These are phyloP conservation scores for Epinephelus malabaricus DNA, from an alignment of 2,797 vertebrate genomes.

Conservation along the genomic window DNA sequence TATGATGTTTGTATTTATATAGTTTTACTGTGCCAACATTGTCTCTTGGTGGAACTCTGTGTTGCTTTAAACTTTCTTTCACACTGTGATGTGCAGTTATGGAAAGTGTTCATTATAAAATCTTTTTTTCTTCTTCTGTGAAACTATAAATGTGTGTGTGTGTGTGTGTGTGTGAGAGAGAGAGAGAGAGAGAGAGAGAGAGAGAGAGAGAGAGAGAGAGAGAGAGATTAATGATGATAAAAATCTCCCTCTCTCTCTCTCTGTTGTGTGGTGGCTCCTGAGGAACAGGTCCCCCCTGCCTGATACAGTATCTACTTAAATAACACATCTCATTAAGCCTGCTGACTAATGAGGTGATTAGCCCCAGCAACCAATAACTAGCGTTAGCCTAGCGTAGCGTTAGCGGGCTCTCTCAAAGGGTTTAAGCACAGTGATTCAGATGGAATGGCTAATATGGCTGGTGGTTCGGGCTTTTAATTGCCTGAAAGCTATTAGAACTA, in stretches of 20 bases:
- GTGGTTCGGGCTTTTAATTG: constrained; percentile 76
- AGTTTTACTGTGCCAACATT: neutral
- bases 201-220: neutral
- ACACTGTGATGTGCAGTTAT: constrained; percentile 6
- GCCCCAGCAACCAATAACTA: constrained; percentile 72
- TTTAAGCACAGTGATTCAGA: constrained; percentile 70
- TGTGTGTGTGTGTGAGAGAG: neutral
- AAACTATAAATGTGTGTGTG: constrained; percentile 12
- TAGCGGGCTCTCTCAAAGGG: constrained; percentile 60
- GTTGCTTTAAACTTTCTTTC: constrained; percentile 8
- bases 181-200: neutral
- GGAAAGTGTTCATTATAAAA: constrained; percentile 24
- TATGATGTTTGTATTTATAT: too few relatives aligned
- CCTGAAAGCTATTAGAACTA: constrained; percentile 77
- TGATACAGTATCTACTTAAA: constrained; percentile 73
- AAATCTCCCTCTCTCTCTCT: constrained; percentile 6
- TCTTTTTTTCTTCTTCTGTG: constrained; percentile 17
- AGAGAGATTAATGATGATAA: constrained; percentile 25
- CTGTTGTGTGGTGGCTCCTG: constrained; percentile 24
- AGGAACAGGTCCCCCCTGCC: constrained; percentile 41
- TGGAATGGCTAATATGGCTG: constrained; percentile 66
- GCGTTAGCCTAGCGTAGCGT: constrained; percentile 66
- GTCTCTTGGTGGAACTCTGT: neutral
- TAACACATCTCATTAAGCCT: constrained; percentile 80
- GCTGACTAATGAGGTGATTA: constrained; percentile 83